Base-by-base conservation (phyloP, 2,888 invertebrate genomes). In the Salpingus planirostris region DNA sequence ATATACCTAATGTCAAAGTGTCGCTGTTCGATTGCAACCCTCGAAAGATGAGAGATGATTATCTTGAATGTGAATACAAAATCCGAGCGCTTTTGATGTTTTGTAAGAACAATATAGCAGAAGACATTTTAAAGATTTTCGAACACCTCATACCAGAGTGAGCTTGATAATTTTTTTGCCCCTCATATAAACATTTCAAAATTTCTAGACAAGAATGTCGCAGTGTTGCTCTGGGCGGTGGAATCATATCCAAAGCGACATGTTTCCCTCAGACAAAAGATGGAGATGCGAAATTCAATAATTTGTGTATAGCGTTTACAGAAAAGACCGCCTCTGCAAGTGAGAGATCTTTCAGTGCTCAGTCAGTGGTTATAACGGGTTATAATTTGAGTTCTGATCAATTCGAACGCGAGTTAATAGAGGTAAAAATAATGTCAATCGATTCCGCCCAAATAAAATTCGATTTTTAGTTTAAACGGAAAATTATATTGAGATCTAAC, bases 191-290 rank as follows among this genome's bases (percentile, higher is more conserved):
- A n/a, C n/a, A n/a, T n/a, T n/a, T n/a, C n/a, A n/a, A n/a, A n/a
- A n/a, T 24, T 24, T 7, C 15, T 27, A 7, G n/a, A 26, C 14
- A 25, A 10, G 18, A 31, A n/a, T 34, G 24, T 15, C 11, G 15
- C 5, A 21, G n/a, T n/a, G 49, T 57, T 1, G 58, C 59, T 24
- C 27, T 58, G 12, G 56, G 54, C 13, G 59, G 59, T 32, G 58
- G 58, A 13, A 42, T 57, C 21, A 48, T 54, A 13, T 39, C 40
- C 33, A 49, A 52, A 13, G 49, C 50, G 8, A 47, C 47, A 35
- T 40, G 46, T 13, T 50, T 30, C 13, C n/a, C n/a, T n/a, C n/a
- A n/a, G n/a, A n/a, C n/a, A n/a, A n/a, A n/a, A n/a, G n/a, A n/a
- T n/a, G n/a, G n/a, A n/a, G n/a, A n/a, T n/a, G n/a, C n/a, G n/a